Conservation (phyloP, 2,113 vertebrate species). For the Apteryx owenii region DNA sequence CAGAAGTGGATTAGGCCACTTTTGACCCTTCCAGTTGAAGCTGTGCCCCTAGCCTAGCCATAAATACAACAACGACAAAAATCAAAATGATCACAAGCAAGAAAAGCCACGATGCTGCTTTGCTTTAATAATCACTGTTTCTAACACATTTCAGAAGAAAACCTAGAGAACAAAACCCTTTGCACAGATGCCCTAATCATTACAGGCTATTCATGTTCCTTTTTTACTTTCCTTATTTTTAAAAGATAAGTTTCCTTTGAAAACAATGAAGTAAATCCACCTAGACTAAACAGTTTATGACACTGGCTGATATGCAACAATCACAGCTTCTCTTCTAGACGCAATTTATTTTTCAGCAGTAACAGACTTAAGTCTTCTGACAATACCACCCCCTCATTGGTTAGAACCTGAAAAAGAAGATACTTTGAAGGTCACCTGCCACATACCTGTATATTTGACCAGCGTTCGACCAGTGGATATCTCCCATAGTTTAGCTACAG, state of each 20-base stretch:
- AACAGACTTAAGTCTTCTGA: not conserved
- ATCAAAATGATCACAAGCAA: not conserved
- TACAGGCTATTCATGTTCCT: not conserved
- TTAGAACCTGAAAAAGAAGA: not conserved
- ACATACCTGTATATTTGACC: conserved; percentile 96
- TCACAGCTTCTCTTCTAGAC: not conserved
- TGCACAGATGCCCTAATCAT: not conserved
- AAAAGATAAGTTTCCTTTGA: not conserved
- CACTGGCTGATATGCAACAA: not conserved
- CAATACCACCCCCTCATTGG: fast-evolving
- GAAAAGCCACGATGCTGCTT: not conserved
- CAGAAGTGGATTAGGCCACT: not conserved
- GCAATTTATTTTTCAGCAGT: not conserved
- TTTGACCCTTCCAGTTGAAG: not conserved
- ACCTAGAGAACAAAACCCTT: not conserved
- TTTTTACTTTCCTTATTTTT: not conserved
- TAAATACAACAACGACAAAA: not conserved
- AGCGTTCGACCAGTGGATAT: conserved; percentile 95
- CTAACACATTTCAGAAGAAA: not conserved
- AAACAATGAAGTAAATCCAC: not conserved
- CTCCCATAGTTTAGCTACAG: conserved; percentile 97
- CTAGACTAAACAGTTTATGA: not conserved
- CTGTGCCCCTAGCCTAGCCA: not conserved
- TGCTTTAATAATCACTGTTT: not conserved
- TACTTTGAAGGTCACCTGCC: not conserved